Base-by-base conservation (phyloP, 2,888 invertebrate species). In the Plusia festucae region DNA sequence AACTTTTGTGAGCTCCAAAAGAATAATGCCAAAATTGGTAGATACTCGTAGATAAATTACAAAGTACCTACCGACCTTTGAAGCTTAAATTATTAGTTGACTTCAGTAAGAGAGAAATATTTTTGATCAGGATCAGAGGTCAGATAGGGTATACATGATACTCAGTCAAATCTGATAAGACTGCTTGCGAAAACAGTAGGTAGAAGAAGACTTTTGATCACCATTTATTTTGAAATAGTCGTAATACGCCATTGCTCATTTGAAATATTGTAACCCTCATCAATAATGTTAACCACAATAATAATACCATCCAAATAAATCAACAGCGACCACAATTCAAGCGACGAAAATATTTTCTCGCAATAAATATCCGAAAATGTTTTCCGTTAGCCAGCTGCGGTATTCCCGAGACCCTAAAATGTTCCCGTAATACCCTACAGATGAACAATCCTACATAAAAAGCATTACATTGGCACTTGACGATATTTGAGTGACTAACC, bases 381-480 rank as follows among this genome's bases (percentile, higher is more conserved):
- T 63, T 69, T 66, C 51, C 58, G 66, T 59, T 69, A 63, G 59
- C 64, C 58, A 56, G 60, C 53, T 71, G 68, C 16, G 34, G 52
- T 13, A 66, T 69, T 77, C 57, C 44, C 46, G 16, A 56, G 61
- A 53, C 51, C 60, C 68, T 66, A 65, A 73, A 81, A 70, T 68
- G 65, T 70, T 65, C 66, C 20, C 55, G 62, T 65, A 68, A 70
- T 73, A 67, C 58, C 63, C 64, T 30, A 59, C 55, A 78, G 77
- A 80, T 77, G 75, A 77, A 79, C 70, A 70, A 82, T 79, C 77
- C 72, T 70, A 77, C 73, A 54, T 67, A 70, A 73, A 80, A 75
- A 62, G 60, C 59, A 67, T 76, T 71, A 65, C 58, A 60, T 56
- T 32, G 56, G 68, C 59, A 79, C 81, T 81, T 81, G 78, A 65